Conservation (phyloP, 2,113 vertebrate species). For the Oncorhynchus nerka region DNA sequence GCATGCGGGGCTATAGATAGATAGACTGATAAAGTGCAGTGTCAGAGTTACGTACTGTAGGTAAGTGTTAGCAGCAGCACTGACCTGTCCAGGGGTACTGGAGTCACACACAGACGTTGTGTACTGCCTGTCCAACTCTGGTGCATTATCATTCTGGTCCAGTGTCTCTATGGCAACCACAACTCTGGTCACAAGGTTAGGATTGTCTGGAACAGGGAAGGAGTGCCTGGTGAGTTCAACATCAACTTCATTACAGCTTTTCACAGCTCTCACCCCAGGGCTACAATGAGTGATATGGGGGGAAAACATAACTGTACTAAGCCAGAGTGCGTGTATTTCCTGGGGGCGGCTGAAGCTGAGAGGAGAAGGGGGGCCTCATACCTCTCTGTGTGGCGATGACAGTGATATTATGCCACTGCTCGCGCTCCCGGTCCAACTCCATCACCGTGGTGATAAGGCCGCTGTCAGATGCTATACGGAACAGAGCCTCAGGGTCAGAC, state of each 20-base stretch:
- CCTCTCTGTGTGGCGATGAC: slow-evolving; percentile 86
- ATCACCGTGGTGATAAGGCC: slow-evolving; percentile 80
- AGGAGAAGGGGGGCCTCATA: slow-evolving; percentile 42
- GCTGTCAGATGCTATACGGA: slow-evolving; percentile 83
- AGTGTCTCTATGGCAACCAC: slow-evolving; percentile 85
- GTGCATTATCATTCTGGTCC: slow-evolving; percentile 88
- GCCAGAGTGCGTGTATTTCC: neutral
- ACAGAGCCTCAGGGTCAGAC: slow-evolving; percentile 82
- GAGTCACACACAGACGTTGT: slow-evolving; percentile 85
- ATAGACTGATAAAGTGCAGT: neutral
- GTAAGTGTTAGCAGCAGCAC: slow-evolving; percentile 21
- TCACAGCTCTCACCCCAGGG: neutral
- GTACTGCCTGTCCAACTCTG: slow-evolving; percentile 82
- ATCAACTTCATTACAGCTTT: neutral
- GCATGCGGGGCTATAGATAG: neutral
- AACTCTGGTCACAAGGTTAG: slow-evolving; percentile 79
- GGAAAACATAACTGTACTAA: neutral
- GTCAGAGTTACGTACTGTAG: too few relatives aligned
- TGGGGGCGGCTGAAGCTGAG: neutral
- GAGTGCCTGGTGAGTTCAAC: neutral
- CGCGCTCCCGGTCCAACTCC: slow-evolving; percentile 82
- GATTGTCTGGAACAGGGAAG: slow-evolving; percentile 74
- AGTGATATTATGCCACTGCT: slow-evolving; percentile 86
- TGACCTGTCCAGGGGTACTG: slow-evolving; percentile 79
- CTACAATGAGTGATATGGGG: neutral